Conservation (phyloP, 2,113 vertebrate genomes). For the Zosterops pallidus region DNA sequence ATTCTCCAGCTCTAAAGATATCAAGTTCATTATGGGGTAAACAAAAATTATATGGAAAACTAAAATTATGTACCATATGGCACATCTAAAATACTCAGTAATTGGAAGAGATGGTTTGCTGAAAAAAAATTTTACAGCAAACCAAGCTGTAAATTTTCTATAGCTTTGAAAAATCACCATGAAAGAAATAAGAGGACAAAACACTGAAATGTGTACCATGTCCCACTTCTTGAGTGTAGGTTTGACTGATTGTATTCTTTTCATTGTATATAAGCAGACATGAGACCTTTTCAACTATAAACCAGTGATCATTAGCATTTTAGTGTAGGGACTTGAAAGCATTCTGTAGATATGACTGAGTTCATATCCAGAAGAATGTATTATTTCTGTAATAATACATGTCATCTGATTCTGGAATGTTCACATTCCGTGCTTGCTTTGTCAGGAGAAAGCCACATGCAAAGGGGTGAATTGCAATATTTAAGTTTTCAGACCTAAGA, state of each 20-base stretch:
- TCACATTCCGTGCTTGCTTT: background rate
- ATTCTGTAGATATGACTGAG: background rate
- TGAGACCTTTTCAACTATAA: background rate
- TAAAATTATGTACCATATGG: conserved; percentile 34
- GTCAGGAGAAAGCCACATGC: background rate
- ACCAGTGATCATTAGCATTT: background rate
- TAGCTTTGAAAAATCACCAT: conserved; percentile 3
- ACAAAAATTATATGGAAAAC: background rate
- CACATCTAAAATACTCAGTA: background rate
- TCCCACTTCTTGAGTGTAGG: background rate
- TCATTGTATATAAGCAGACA: background rate
- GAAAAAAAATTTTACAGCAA: conserved; percentile 24
- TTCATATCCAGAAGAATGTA: background rate
- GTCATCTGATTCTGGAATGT: background rate
- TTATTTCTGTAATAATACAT: background rate
- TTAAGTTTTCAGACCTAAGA: background rate
- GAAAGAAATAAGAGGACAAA: background rate
- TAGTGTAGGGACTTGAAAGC: background rate
- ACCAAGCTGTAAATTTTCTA: background rate
- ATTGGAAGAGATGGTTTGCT: conserved; percentile 21
- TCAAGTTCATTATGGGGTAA: background rate
- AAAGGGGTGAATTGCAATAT: background rate
- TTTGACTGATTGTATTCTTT: background rate
- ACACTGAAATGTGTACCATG: background rate
- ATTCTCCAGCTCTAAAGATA: conserved; percentile 9